Base-by-base conservation (phyloP, 2,113 vertebrate species). In the Glaucomys volans region DNA sequence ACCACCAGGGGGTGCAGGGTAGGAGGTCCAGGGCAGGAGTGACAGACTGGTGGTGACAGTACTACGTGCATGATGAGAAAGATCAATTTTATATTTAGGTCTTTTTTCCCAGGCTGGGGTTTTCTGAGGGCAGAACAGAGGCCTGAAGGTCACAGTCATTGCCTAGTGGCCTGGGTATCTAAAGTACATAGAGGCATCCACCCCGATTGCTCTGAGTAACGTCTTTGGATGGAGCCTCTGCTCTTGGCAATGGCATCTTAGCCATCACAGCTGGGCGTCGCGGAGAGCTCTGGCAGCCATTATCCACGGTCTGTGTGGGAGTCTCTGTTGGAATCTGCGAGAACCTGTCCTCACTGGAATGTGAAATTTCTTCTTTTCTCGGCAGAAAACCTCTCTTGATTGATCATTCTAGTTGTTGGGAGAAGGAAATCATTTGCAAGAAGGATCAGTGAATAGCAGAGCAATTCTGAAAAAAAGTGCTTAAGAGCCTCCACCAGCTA, bases 321-420 rank as follows among this genome's bases (percentile, higher is more conserved):
- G 42, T 12, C 91, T 93, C 62, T 52, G 62, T 66, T 87, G 14
- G 4, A 64, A 40, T 84, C 47, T 50, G 18, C 54, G 66, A 95
- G 30, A 75, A 75, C 4, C 59, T 18, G 44, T 83, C 57, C 57
- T 83, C 66, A 20, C 0, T 52, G 40, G 47, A 87, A 77, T 88
- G 64, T 85, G 90, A 85, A 75, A 89, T 92, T 87, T 90, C 59
- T 95, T 84, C 86, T 79, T 90, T 95, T 81, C 67, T 84, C 76
- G 91, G 66, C 22, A 74, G 81, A 90, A 98, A 96, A 90, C 22
- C 54, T 84, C 92, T 90, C 66, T 90, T 95, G 92, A 95, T 90
- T 67, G 59, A 74, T 94, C 71, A 87, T 89, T 59, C 67, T 22
- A 35, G 50, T 71, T 97, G 35, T 75, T 35, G 44, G 44, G 59